Conservation (phyloP, 2,797 vertebrate genomes). For the Diplodus sargus region DNA sequence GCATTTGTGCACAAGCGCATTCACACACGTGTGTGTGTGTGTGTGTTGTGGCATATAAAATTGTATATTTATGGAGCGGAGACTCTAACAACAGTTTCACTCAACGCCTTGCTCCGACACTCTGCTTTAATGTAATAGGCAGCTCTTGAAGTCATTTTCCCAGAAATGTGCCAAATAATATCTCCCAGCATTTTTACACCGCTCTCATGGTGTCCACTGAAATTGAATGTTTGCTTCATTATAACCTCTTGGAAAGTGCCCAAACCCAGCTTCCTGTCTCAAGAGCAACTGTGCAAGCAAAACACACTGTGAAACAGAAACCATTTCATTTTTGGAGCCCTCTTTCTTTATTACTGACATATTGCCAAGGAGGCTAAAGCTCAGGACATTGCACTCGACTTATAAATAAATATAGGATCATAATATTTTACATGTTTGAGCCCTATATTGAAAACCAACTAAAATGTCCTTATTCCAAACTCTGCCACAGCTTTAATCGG, state of each 20-base stretch:
- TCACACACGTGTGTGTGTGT: neutral
- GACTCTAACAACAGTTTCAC: conserved; percentile 60
- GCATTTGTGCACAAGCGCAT: neutral
- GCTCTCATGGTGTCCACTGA: conserved; percentile 50
- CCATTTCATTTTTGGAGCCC: conserved; percentile 30
- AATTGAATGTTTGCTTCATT: conserved; percentile 74
- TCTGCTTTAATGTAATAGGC: conserved; percentile 74
- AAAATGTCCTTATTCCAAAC: neutral
- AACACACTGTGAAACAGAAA: conserved; percentile 38
- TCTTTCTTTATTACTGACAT: conserved; percentile 38
- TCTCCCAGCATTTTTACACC: conserved; percentile 58
- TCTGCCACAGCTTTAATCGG: neutral
- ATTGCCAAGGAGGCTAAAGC: conserved; percentile 29
- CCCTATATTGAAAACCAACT: conserved; percentile 1
- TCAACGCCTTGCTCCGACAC: conserved; percentile 59
- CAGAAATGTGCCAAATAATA: conserved; percentile 66
- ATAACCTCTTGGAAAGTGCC: conserved; percentile 68
- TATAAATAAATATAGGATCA: conserved; percentile 2
- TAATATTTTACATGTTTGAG: neutral
- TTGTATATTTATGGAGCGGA: conserved; percentile 52
- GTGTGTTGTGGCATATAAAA: conserved; percentile 29
- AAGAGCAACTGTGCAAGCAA: conserved; percentile 59
- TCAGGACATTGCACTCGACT: neutral
- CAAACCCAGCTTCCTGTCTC: conserved; percentile 58
- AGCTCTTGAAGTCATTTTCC: conserved; percentile 74